Percentiles rank a stretch among this genome's conserved stretches.
These are phyloP conservation scores for Lytechinus pictus DNA, from an alignment of 35 echinoderm and acorn worm species.

Conservation along the genomic window DNA sequence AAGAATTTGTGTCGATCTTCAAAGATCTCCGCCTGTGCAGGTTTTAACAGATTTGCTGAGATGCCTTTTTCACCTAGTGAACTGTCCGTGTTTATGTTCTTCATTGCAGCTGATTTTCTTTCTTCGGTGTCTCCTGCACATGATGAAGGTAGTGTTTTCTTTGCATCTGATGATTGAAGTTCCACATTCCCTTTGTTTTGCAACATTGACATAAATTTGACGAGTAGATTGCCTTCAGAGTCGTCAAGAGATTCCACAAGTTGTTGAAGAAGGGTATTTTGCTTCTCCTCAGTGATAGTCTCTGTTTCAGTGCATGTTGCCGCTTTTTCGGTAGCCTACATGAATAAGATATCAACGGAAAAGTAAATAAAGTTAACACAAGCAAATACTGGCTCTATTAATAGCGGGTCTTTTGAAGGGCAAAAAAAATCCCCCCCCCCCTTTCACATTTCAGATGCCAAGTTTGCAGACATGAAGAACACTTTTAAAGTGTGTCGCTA, in stretches of 20 bases:
- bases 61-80: not conserved
- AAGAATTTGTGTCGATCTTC: not conserved
- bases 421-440: no score
- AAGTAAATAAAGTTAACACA: no score
- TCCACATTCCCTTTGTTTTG: not conserved
- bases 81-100: not conserved
- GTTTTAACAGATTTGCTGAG: not conserved
- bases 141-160: not conserved
- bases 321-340: not conserved
- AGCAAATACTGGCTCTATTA: no score
- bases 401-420: no score
- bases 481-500: no score
- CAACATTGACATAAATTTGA: slow-evolving; percentile 21
- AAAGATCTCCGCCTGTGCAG: not conserved
- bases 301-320: not conserved
- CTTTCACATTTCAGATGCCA: no score
- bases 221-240: not conserved
- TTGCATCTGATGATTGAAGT: not conserved
- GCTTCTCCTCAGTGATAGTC: not conserved
- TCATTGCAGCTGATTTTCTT: not conserved
- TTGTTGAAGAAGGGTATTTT: not conserved
- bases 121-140: not conserved
- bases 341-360: not conserved
- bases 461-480: no score
- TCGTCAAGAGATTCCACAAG: not conserved